phyloP scores from a whole-genome alignment of 2,113 vertebrate genomes.

The Mormyrus iriodes region DNA sequence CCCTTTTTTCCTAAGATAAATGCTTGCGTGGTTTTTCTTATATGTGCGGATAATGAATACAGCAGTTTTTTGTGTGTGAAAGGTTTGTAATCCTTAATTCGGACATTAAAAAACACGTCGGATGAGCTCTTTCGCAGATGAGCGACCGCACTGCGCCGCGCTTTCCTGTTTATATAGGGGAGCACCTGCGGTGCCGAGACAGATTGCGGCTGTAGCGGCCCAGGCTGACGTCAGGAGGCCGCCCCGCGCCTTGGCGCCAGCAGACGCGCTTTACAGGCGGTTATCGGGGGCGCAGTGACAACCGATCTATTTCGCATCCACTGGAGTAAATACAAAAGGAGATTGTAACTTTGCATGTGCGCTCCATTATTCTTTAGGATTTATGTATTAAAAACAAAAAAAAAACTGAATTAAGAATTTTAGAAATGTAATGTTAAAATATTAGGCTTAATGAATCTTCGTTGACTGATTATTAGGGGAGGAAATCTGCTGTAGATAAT shows the following conservation, averaged over 20 bases:
- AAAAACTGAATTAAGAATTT: not conserved
- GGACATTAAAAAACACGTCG: not conserved
- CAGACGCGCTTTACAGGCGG: not conserved
- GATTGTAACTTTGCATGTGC: not conserved
- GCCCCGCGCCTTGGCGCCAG: conserved; percentile 17
- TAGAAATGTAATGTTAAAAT: not conserved
- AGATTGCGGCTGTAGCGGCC: conserved; percentile 29
- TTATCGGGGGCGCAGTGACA: not conserved
- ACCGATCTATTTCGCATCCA: not conserved
- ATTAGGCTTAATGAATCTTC: not conserved
- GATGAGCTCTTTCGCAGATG: conserved; percentile 12
- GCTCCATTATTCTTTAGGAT: not conserved
- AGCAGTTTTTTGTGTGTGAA: not conserved
- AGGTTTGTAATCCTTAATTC: not conserved
- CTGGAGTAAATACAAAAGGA: not conserved
- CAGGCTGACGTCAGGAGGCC: conserved; percentile 35
- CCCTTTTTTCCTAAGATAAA: not conserved
- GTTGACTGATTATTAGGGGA: not conserved
- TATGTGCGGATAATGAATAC: not conserved
- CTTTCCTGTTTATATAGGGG: conserved; percentile 26
- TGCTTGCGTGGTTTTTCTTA: not conserved
- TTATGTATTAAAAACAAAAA: not conserved
- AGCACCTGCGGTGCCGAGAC: conserved; percentile 29
- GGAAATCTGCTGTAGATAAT: not conserved
- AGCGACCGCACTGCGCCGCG: conserved; percentile 29